Conservation (phyloP, 2,113 vertebrate species). For the Strix aluco region DNA sequence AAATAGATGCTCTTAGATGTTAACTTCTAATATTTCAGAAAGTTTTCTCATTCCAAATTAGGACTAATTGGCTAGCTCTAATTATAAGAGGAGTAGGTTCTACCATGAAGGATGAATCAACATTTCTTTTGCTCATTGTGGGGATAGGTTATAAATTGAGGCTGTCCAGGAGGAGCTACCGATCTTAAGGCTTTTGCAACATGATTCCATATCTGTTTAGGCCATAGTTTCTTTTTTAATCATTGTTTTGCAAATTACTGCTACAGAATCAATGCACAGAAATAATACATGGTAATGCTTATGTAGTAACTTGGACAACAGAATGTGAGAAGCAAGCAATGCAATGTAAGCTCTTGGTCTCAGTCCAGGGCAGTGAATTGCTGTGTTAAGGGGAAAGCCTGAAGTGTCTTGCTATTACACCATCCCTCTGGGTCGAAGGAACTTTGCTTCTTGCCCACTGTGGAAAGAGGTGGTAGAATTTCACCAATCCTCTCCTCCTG, state of each 20-base stretch:
- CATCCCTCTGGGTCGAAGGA: neutral
- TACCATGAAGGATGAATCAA: neutral
- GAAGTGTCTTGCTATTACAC: neutral
- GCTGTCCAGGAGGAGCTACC: neutral
- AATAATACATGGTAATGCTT: neutral
- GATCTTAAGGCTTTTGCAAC: neutral
- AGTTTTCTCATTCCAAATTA: neutral
- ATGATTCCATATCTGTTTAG: neutral
- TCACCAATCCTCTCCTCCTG: neutral
- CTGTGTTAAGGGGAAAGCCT: neutral
- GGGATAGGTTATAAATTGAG: fast-evolving
- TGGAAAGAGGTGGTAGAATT: neutral
- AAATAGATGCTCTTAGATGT: neutral
- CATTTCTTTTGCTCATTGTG: neutral
- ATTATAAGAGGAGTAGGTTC: neutral
- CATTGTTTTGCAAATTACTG: neutral
- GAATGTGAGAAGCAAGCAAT: neutral
- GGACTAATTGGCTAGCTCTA: neutral
- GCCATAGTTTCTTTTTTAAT: neutral
- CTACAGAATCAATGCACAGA: neutral
- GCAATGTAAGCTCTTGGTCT: neutral
- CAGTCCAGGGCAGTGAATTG: neutral
- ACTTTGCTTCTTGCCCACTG: neutral
- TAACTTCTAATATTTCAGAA: neutral
- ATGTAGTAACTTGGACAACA: neutral